Percentiles rank a stretch among this genome's conserved stretches.
Evolutionary conservation across 2,888 invertebrate genomes (phyloP).

Genomic region (Parnassius orleans): DNA sequence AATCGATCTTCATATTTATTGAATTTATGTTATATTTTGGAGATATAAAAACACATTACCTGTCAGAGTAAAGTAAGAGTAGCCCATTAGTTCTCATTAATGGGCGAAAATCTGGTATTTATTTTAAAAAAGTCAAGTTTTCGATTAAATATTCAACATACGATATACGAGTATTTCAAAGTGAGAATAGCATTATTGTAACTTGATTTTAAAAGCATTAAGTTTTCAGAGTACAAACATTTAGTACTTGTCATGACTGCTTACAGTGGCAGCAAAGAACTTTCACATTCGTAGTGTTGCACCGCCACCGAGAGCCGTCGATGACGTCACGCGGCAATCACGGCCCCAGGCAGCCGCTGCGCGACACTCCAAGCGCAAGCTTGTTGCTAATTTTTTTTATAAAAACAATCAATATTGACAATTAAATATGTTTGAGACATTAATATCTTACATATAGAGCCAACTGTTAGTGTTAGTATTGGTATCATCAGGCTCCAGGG

Average conservation of each 20-base stretch:
- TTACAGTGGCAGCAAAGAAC: slow-evolving; percentile 58
- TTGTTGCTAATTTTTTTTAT: slow-evolving; percentile 15
- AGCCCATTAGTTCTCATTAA: slow-evolving; percentile 42
- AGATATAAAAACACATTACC: slow-evolving; percentile 47
- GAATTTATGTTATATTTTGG: slow-evolving; percentile 32
- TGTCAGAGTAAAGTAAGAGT: slow-evolving; percentile 35
- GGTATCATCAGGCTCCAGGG: too few relatives aligned
- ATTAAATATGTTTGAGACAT: slow-evolving; percentile 7
- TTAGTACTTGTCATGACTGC: slow-evolving; percentile 64
- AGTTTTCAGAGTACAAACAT: slow-evolving; percentile 49
- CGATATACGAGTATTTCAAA: slow-evolving; percentile 3
- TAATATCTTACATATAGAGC: slow-evolving; percentile 9
- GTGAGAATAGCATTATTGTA: background rate
- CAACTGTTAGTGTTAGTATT: background rate
- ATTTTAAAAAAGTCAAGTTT: background rate
- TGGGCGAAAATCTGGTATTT: slow-evolving; percentile 1
- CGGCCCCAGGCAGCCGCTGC: slow-evolving; percentile 37
- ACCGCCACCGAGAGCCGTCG: slow-evolving; percentile 47
- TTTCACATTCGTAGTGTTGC: slow-evolving; percentile 76
- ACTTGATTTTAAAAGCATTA: slow-evolving; percentile 21
- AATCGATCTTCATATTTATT: slow-evolving; percentile 23
- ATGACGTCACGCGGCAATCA: slow-evolving; percentile 57
- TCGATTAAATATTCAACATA: background rate
- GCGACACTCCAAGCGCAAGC: slow-evolving; percentile 20
- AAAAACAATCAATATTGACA: slow-evolving; percentile 11